Conservation (phyloP, 2,888 invertebrate genomes). For the Cheilosia impressa region DNA sequence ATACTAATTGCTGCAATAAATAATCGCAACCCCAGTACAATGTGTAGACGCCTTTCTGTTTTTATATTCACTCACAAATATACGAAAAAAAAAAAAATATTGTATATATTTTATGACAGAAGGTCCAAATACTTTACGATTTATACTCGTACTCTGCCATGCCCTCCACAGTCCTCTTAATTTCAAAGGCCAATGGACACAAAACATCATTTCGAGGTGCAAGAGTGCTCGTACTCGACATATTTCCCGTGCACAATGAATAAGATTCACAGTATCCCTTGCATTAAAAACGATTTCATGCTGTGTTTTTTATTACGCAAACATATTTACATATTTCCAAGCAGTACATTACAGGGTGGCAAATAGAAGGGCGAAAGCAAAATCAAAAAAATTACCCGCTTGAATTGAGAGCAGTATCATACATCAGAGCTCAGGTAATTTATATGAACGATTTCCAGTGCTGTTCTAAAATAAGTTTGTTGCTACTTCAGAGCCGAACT, state of each 20-base stretch:
- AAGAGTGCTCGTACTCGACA: conserved; percentile 5
- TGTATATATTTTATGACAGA: conserved; percentile 55
- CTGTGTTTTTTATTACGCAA: conserved; percentile 73
- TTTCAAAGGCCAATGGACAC: conserved; percentile 29
- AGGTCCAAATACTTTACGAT: conserved; percentile 32
- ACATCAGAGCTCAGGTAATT: conserved; percentile 44
- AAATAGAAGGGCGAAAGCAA: conserved; percentile 32
- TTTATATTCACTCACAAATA: conserved; percentile 17
- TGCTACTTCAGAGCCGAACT: background rate
- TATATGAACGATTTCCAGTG: conserved; percentile 19
- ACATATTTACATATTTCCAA: conserved; percentile 71
- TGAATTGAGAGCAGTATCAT: conserved; percentile 29
- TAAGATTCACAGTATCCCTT: conserved; percentile 34
- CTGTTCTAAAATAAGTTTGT: background rate
- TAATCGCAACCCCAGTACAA: conserved; percentile 36
- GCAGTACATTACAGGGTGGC: conserved; percentile 27
- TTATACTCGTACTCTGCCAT: background rate
- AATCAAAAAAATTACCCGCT: conserved; percentile 34
- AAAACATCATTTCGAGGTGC: conserved; percentile 30
- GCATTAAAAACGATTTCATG: conserved; percentile 66
- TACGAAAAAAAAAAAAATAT: conserved; percentile 10
- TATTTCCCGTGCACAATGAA: conserved; percentile 14
- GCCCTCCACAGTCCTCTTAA: conserved; percentile 14
- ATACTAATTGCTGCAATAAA: conserved; percentile 65
- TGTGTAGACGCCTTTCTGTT: conserved; percentile 10